These are phyloP conservation scores for Microtus richardsoni DNA, from an alignment of 2,113 vertebrate genomes.

Conservation along the genomic window DNA sequence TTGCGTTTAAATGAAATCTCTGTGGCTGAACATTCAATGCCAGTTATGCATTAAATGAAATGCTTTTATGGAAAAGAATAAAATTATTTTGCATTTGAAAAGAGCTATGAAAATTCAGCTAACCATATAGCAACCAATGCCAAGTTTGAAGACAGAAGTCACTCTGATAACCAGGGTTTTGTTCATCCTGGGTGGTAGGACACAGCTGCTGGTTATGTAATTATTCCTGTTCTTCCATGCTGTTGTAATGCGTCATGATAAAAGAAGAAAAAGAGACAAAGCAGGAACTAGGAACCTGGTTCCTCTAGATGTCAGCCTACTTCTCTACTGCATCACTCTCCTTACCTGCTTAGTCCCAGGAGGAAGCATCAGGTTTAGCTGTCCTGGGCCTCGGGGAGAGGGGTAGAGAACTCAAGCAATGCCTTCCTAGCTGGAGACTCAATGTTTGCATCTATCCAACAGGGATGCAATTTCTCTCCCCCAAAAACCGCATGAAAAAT, in stretches of 20 bases:
- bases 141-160: conserved; percentile 55
- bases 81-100: conserved; percentile 67
- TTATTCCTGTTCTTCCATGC: conserved; percentile 18
- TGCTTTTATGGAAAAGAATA: conserved; percentile 64
- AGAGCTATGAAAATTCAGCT: conserved; percentile 57
- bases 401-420: not conserved
- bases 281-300: not conserved
- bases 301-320: not conserved
- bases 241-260: not conserved
- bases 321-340: not conserved
- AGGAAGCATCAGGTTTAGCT: not conserved
- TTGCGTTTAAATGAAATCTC: conserved; percentile 62
- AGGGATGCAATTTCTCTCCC: not conserved
- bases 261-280: not conserved
- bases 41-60: conserved; percentile 58
- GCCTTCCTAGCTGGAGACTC: not conserved
- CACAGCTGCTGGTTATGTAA: not conserved
- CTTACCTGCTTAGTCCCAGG: not conserved
- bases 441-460: not conserved
- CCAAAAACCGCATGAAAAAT: not conserved
- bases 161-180: not conserved
- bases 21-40: conserved; percentile 60
- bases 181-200: not conserved
- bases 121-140: conserved; percentile 50
- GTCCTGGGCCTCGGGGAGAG: not conserved